Conservation (phyloP, 2,113 vertebrate genomes). For the Hippocampus guttulatus region DNA sequence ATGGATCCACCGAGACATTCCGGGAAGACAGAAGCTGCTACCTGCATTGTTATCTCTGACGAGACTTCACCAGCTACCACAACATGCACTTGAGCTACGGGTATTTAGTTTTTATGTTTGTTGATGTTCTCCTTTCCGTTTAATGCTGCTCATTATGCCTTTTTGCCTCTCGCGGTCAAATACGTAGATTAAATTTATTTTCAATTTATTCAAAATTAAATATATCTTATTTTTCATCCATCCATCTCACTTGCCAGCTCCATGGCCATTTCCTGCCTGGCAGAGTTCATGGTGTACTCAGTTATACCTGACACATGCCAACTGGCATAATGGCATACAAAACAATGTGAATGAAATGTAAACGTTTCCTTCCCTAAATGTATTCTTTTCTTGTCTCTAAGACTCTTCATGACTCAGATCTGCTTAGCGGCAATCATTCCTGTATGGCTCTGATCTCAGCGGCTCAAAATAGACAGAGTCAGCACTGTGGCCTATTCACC, state of each 20-base stretch:
- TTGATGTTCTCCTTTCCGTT: no score
- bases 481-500: conserved; percentile 78
- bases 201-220: no score
- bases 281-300: not conserved
- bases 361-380: not conserved
- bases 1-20: conserved; percentile 80
- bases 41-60: conserved; percentile 79
- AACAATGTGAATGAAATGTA: not conserved
- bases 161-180: no score
- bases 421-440: conserved; percentile 67
- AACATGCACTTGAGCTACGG: conserved; percentile 27
- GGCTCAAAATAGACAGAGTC: conserved; percentile 73
- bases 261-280: not conserved
- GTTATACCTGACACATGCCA: not conserved
- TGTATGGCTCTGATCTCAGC: conserved; percentile 73
- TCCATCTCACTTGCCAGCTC: not conserved
- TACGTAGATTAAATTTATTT: no score
- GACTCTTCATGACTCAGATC: conserved; percentile 72
- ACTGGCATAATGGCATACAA: not conserved
- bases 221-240: no score
- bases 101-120: conserved; percentile 23
- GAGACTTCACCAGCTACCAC: conserved; percentile 84
- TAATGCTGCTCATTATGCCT: no score
- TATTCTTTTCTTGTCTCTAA: conserved; percentile 45
- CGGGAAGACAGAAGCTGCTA: conserved; percentile 75